phyloP scores from a whole-genome alignment of 2,888 invertebrate genomes.

The Saturnia japonica region DNA sequence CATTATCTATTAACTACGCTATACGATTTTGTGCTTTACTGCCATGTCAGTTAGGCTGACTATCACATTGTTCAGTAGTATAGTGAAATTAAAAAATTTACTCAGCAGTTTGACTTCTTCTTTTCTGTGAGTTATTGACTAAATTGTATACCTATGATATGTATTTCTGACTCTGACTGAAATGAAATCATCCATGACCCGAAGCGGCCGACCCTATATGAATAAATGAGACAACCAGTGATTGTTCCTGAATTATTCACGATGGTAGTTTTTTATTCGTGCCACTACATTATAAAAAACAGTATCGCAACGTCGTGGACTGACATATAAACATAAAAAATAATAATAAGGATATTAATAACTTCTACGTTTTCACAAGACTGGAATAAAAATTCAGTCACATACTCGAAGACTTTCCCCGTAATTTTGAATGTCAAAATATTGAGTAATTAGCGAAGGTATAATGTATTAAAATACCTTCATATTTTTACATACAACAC shows the following conservation, averaged over 20 bases:
- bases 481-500: too few relatives aligned
- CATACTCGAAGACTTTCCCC: too few relatives aligned
- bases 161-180: background rate
- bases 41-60: background rate
- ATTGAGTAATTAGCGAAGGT: too few relatives aligned
- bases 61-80: background rate
- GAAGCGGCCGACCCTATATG: slow-evolving; percentile 53
- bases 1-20: background rate
- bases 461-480: too few relatives aligned
- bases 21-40: slow-evolving; percentile 1
- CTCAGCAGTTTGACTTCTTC: background rate
- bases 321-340: background rate
- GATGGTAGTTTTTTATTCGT: slow-evolving; percentile 39
- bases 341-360: too few relatives aligned
- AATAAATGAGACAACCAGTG: slow-evolving; percentile 75
- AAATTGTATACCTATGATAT: background rate
- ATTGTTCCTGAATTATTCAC: slow-evolving; percentile 76
- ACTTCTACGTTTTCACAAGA: too few relatives aligned
- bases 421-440: too few relatives aligned
- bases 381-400: too few relatives aligned
- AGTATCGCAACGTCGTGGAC: slow-evolving; percentile 3
- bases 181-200: slow-evolving; percentile 30
- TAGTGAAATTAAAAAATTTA: background rate
- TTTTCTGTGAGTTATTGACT: background rate
- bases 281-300: background rate